These are phyloP conservation scores for Cepphus grylle DNA, from an alignment of 2,113 vertebrate species.

Conservation along the genomic window DNA sequence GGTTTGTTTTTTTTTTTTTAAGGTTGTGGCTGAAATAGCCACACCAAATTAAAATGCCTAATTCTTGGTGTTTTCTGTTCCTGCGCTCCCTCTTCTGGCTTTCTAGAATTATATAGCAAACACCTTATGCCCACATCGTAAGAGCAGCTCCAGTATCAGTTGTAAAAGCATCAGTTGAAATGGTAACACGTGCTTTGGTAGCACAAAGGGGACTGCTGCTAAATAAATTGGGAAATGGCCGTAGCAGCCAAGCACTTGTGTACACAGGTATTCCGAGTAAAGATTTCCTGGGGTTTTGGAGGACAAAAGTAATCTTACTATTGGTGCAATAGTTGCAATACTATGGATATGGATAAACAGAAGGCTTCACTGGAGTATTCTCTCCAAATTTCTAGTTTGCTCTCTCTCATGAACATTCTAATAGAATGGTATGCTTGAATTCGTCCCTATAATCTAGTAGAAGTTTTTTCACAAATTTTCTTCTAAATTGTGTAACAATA, in stretches of 20 bases:
- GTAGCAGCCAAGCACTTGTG: neutral
- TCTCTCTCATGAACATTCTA: neutral
- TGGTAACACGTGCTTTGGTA: accelerated
- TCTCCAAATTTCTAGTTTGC: neutral
- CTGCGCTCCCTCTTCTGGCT: conserved; percentile 54
- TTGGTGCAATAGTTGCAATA: neutral
- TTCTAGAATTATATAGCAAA: conserved; percentile 16
- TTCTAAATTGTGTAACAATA: neutral
- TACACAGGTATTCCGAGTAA: accelerated
- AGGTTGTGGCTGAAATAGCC: neutral
- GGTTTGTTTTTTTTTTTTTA: neutral
- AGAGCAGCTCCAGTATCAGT: neutral
- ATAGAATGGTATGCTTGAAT: neutral
- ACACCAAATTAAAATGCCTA: neutral
- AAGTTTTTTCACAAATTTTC: neutral
- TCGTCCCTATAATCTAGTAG: neutral
- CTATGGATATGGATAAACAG: neutral
- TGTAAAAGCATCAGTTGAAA: neutral
- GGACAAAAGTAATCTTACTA: neutral
- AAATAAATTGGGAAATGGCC: neutral
- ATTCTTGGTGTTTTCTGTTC: conserved; percentile 8
- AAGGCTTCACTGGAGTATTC: neutral
- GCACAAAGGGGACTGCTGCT: neutral
- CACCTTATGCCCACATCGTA: neutral
- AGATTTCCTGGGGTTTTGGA: neutral